These are phyloP conservation scores for Coecobrya sp. DNA, from an alignment of 2,888 invertebrate genomes.

Conservation along the genomic window DNA sequence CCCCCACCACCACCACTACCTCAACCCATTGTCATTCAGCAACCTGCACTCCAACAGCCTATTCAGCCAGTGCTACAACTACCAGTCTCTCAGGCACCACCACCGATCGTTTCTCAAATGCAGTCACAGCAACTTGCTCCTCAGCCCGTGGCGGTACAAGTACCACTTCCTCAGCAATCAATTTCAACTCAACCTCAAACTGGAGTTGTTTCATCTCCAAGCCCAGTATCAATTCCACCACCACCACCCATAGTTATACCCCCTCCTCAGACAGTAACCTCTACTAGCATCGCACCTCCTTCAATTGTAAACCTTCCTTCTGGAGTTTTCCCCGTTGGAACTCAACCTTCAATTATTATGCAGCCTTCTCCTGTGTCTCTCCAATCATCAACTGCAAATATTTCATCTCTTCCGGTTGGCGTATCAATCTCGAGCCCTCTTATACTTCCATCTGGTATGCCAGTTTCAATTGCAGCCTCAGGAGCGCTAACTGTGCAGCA, in stretches of 20 bases:
- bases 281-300: background rate
- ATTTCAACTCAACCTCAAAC: background rate
- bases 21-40: background rate
- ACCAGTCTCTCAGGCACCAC: background rate
- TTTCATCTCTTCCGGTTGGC: conserved; percentile 52
- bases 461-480: conserved; percentile 54
- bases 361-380: conserved; percentile 42
- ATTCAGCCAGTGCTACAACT: background rate
- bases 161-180: background rate
- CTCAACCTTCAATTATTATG: conserved; percentile 64
- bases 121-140: background rate
- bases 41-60: background rate
- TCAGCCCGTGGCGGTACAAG: background rate
- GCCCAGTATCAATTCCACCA: background rate
- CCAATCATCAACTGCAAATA: conserved; percentile 18
- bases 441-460: conserved; percentile 54
- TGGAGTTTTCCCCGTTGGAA: conserved; percentile 17
- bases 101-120: background rate
- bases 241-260: background rate
- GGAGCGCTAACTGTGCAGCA: conserved; percentile 18
- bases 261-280: background rate
- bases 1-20: no score
- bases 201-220: background rate
- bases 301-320: conserved; percentile 17
- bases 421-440: conserved; percentile 45